phyloP scores from a whole-genome alignment of 2,113 vertebrate species.

The human (Homo sapiens) region DNA sequence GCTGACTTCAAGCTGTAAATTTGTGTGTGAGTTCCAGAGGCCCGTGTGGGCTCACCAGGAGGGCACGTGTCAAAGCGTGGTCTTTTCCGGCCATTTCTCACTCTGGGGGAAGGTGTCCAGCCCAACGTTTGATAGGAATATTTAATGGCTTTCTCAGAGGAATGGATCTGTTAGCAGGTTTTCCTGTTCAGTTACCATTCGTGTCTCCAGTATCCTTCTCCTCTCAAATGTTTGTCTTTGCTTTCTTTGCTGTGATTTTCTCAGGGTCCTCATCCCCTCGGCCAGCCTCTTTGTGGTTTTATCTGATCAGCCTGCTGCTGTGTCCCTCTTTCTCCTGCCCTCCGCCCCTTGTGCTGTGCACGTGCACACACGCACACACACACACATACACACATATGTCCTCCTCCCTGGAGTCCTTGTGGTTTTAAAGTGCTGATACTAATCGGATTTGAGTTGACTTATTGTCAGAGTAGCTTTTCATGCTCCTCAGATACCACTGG shows the following conservation, averaged over 20 bases:
- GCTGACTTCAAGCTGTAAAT: slow-evolving; percentile 49
- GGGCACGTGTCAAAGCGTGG: background rate
- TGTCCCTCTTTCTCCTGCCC: fast-evolving
- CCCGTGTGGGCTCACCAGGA: background rate
- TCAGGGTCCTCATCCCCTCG: background rate
- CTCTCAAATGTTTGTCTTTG: background rate
- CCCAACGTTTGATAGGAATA: background rate
- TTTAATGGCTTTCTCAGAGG: background rate
- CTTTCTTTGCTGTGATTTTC: background rate
- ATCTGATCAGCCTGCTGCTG: background rate
- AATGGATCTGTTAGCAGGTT: background rate
- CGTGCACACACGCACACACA: background rate
- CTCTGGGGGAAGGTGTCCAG: background rate
- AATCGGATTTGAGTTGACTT: slow-evolving; percentile 94
- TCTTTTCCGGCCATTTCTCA: background rate
- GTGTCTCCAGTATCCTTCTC: background rate
- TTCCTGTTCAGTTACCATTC: background rate
- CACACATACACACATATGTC: background rate
- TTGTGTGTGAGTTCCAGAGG: background rate
- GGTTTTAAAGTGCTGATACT: slow-evolving; percentile 92
- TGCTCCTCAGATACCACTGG: slow-evolving; percentile 82
- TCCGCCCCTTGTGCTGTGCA: background rate
- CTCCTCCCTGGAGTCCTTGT: slow-evolving; percentile 70
- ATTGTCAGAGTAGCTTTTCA: slow-evolving; percentile 89
- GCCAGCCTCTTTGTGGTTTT: background rate